Conservation (phyloP, 2,888 invertebrate species). For the Aplocera efformata region DNA sequence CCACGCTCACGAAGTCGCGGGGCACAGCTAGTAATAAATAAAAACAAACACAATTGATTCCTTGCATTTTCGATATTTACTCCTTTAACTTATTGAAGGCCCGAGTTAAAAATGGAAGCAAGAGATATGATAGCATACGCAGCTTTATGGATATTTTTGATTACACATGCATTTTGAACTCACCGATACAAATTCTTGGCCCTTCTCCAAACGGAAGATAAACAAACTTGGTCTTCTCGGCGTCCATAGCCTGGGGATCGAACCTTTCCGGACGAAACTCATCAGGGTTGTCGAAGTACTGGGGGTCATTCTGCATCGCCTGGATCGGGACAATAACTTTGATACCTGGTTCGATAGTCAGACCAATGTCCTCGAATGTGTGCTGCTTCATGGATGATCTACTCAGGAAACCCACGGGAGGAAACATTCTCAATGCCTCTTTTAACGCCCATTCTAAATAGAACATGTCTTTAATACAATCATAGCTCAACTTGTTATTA, state of each 20-base stretch:
- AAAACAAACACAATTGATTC: too few species aligned
- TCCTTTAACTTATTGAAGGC: too few species aligned
- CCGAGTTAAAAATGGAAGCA: too few species aligned
- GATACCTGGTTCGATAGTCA: slow-evolving; percentile 48
- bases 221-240: slow-evolving; percentile 37
- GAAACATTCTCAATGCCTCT: slow-evolving; percentile 51
- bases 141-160: too few species aligned
- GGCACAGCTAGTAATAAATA: too few species aligned
- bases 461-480: slow-evolving; percentile 17
- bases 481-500: too few species aligned
- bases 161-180: too few species aligned
- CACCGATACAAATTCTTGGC: slow-evolving; percentile 14
- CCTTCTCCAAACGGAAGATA: too few species aligned
- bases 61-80: too few species aligned
- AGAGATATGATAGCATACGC: too few species aligned
- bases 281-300: slow-evolving; percentile 47
- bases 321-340: slow-evolving; percentile 43
- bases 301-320: slow-evolving; percentile 50
- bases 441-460: slow-evolving; percentile 30
- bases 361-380: slow-evolving; percentile 15
- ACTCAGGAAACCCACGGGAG: slow-evolving; percentile 50
- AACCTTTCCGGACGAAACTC: slow-evolving; percentile 55
- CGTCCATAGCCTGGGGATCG: slow-evolving; percentile 31
- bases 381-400: slow-evolving; percentile 41
- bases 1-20: too few species aligned